Evolutionary conservation across 2,888 invertebrate genomes (phyloP), one percentile per base, ranked within the genome.

Genomic region (Drosophila rellima): DNA sequence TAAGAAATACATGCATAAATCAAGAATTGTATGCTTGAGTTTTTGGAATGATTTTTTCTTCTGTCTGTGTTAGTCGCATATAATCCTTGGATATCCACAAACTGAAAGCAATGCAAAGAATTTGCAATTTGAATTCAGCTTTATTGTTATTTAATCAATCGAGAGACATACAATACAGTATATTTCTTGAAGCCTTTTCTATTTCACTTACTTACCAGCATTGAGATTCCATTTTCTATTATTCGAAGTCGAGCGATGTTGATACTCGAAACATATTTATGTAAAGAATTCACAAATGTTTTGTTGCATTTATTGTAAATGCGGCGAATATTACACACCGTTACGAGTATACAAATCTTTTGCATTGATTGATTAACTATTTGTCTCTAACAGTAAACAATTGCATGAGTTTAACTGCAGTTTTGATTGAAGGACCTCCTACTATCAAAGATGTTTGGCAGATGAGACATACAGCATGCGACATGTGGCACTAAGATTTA

Each of bases 361-460:
- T 39, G 52, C n/a, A 56, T 64, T 64, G 56, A 64, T 50, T 26
- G 50, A 56, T 56, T 56, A 51, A 33, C 44, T 51, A 29, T 51
- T 37, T 44, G 42, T 45, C 20, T 3, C 39, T 33, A 39, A 20
- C 6, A 37, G 17, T n/a, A 11, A 7, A 31, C 13, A 31, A 33
- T n/a, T 33, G 29, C 29, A 29, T 17, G 11, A 11, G 11, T 23
- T 20, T 8, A 26, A 20, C 3, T 11, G 13, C 15, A 51, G 7
- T 17, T 57, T 15, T 39, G 29, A 31, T 40, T 50, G 17, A 23
- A 23, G 37, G 6, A 11, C 10, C 35, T n/a, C 13, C 17, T 23
- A 31, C 23, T 17, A 17, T 52, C 4, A 11, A 39, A 37, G 33
- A 13, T 33, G 15, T 42, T 51, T 20, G 31, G 31, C 23, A 33